Percentiles rank a stretch among this genome's conserved stretches.
These are phyloP conservation scores for Arrhamphus sclerolepis DNA, from an alignment of 2,797 vertebrate species.

Conservation along the genomic window DNA sequence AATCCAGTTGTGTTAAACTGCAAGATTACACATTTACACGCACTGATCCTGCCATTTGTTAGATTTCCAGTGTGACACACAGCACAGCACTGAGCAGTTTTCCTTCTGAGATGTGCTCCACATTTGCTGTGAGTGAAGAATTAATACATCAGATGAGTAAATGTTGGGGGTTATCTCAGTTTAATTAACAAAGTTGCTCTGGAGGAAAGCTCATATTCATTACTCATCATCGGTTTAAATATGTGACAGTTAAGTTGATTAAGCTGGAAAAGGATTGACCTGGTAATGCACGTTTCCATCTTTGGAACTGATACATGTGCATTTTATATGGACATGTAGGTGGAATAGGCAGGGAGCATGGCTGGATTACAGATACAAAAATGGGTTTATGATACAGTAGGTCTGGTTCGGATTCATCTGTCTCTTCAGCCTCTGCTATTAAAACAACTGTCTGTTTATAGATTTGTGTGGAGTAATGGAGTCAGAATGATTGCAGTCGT, in stretches of 20 bases:
- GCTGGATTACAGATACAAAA: constrained; percentile 25
- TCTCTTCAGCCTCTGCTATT: constrained; percentile 32
- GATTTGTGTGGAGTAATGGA: constrained; percentile 47
- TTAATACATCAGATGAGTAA: constrained; percentile 22
- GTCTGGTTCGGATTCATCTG: constrained; percentile 25
- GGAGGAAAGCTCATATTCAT: constrained; percentile 27
- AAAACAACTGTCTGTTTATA: constrained; percentile 50
- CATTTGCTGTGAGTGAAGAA: constrained; percentile 25
- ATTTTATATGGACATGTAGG: constrained; percentile 11
- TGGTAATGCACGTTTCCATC: no score
- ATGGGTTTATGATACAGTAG: constrained; percentile 32
- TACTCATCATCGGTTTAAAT: constrained; percentile 23
- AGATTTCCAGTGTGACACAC: constrained; percentile 1
- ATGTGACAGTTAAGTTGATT: constrained; percentile 5
- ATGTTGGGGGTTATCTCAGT: constrained; percentile 23
- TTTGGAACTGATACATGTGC: constrained; percentile 10
- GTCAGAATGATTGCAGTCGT: constrained; percentile 36
- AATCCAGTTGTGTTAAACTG: constrained; percentile 3
- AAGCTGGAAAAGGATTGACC: no score
- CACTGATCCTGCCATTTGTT: constrained; percentile 1
- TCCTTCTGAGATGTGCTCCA: constrained; percentile 24
- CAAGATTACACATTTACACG: not conserved
- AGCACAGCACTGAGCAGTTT: constrained; percentile 6
- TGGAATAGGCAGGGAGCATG: constrained; percentile 4
- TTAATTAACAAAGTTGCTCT: constrained; percentile 29